Evolutionary conservation across 2,888 invertebrate genomes (phyloP), one percentile per base, ranked within the genome.

Genomic region (Mactromeris polynyma): DNA sequence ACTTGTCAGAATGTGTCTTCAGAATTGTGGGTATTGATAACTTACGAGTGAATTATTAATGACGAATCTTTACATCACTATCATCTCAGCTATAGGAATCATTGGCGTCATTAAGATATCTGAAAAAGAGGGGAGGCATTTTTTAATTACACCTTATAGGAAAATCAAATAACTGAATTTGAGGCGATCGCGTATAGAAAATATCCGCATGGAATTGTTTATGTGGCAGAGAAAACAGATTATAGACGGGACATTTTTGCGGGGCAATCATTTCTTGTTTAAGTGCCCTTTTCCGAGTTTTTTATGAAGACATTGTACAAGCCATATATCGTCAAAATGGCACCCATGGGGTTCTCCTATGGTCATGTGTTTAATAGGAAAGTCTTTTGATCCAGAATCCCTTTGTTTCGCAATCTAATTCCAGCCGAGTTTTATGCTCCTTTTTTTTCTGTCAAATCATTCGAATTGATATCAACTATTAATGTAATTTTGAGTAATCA

Each of bases 31-130:
- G 54, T 79, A 69, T 79, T 64, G 83, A 77, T 80, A 87, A 64
- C 83, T 83, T 40, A 83, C 69, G 26, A 33, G 33, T 89, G 86
- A 89, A 89, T 89, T 82, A 89, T 89, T 86, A 79, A 89, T 89
- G 82, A 83, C 40, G 46, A 89, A 83, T 86, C 80, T 83, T 83
- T 64, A 78, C 46, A 81, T 42, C 42, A 46, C 33, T 81, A 81
- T 81, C 40, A 69, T 58, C 19, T n/a, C 26, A 21, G 2, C 33
- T 51, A 4, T 7, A 69, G 54, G 82, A 86, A 73, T 36, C 73
- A 36, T 46, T 77, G 33, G 33, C n/a, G 73, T 81, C 81, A 86
- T 86, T 86, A 77, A 81, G 46, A 42, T 31, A 86, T 81, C 86
- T 51, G 58, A 54, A 46, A 80, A 40, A 69, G 46, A 77, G 3